phyloP scores from a whole-genome alignment of 53 echinoderm and acorn worm species.

The Patiria pectinifera region DNA sequence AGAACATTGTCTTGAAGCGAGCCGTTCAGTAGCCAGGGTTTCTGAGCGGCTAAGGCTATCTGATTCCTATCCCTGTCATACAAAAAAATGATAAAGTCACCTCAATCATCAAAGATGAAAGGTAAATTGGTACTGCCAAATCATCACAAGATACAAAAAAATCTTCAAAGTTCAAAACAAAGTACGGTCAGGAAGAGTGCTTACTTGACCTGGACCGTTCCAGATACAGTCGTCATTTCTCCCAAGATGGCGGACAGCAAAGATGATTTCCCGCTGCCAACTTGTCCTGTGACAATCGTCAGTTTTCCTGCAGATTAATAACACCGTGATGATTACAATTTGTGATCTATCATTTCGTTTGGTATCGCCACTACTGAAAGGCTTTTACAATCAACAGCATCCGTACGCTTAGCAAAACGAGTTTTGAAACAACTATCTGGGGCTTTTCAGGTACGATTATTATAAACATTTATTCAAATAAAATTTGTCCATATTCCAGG shows the following conservation, averaged over 20 bases:
- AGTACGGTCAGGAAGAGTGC: background rate
- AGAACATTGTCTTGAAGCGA: slow-evolving; percentile 69
- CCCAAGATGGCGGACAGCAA: slow-evolving; percentile 88
- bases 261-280: slow-evolving; percentile 93
- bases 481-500: too few relatives aligned
- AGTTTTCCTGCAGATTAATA: slow-evolving; percentile 75
- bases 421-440: too few relatives aligned
- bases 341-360: too few relatives aligned
- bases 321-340: background rate
- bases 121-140: too few relatives aligned
- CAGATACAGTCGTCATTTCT: slow-evolving; percentile 91
- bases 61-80: slow-evolving; percentile 54
- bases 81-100: background rate
- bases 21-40: slow-evolving; percentile 82
- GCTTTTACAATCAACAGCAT: too few relatives aligned
- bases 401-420: too few relatives aligned
- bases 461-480: too few relatives aligned
- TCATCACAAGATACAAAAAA: background rate
- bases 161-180: background rate
- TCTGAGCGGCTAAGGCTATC: slow-evolving; percentile 79
- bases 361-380: too few relatives aligned
- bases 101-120: too few relatives aligned
- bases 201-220: slow-evolving; percentile 73
- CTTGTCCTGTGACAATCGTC: slow-evolving; percentile 88
- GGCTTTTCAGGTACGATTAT: too few relatives aligned